A percentile compares a stretch with the other conserved stretches of the same genome.
Conservation (phyloP, 2,888 invertebrate species). For the Criorhina ranunculi region DNA sequence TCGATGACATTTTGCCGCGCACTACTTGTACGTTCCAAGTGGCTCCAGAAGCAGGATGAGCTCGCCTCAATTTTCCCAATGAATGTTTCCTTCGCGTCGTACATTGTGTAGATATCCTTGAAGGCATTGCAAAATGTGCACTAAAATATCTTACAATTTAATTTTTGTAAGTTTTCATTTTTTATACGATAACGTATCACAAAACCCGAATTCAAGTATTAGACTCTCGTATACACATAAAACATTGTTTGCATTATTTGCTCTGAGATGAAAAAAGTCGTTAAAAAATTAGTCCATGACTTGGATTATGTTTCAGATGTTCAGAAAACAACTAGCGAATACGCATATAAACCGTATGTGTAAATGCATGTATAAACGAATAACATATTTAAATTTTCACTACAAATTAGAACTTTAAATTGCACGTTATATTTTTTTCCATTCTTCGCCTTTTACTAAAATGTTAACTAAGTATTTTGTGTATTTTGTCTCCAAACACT, state of each 20-base stretch:
- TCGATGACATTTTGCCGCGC: constrained; percentile 93
- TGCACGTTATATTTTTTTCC: no score
- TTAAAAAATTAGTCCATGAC: not conserved
- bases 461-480: no score
- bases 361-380: not conserved
- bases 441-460: no score
- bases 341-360: not conserved
- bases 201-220: no score
- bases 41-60: constrained; percentile 92
- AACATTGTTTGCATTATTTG: not conserved
- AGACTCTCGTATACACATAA: not conserved
- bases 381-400: not conserved
- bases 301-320: not conserved
- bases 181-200: not conserved
- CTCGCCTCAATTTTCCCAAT: constrained; percentile 87
- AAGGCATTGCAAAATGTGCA: constrained; percentile 80
- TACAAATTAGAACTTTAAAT: not conserved
- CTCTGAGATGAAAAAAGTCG: not conserved
- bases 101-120: constrained; percentile 81
- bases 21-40: constrained; percentile 95
- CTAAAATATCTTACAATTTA: not conserved
- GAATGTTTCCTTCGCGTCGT: constrained; percentile 83
- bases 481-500: no score
- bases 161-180: constrained; percentile 11
- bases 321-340: not conserved